Base-by-base conservation (phyloP, 2,888 invertebrate genomes). In the Epinotia ramella region DNA sequence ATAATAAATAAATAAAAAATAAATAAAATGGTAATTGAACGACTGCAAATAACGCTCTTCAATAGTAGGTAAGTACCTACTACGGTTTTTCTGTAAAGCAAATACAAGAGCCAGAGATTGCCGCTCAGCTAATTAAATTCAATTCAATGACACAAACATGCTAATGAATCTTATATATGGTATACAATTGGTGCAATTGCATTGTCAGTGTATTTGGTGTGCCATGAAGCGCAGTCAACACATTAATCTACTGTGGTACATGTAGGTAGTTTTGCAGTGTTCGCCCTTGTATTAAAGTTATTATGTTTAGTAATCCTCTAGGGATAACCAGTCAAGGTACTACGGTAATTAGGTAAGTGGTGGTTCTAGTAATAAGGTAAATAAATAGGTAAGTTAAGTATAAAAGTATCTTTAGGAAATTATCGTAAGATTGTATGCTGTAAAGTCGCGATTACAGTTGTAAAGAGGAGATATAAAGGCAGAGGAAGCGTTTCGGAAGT, bases 401-500 rank as follows among this genome's bases (percentile, higher is more conserved):
- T 28, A 73, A 18, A 68, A 57, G 73, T 62, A 33, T 49, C 46
- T 49, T 60, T 66, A 28, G 73, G 68, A 49, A 64, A 28, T 24
- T 63, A 46, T 62, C 60, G 67, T 49, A 66, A 69, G 53, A 46
- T 57, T 64, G 57, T 60, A 53, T 67, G 75, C 79, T 79, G 81
- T 78, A 78, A 24, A 75, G 81, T 79, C 77, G 7, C 63, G 28
- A 66, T 78, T 80, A 80, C 80, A 80, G 79, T 77, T 77, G 65
- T 71, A 28, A 69, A 65, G 33, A 69, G 69, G 73, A 74, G 49
- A 77, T 33, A 77, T 33, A 76, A 73, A 79, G 79, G 81, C 73
- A 76, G 73, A 82, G 86, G 79, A 89, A 90, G 90, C 91, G 92
- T 89, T 89, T 89, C 80, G 86, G 89, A 84, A 81, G 86, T 87